Evolutionary conservation across 2,797 vertebrate genomes (phyloP).

Genomic region (Cirrhinus molitorella): DNA sequence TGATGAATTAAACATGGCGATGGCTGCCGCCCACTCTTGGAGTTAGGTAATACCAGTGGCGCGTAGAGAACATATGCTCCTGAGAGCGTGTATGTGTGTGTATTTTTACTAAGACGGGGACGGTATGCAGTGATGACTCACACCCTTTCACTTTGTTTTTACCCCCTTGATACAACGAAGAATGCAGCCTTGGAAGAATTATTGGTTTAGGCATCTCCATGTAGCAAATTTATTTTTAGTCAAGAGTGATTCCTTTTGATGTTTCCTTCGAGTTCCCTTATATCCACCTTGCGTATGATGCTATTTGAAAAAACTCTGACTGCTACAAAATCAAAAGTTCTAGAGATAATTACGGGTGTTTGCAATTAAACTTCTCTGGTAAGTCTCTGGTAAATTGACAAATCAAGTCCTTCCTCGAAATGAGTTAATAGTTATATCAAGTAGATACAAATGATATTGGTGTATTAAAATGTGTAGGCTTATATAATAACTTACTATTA

Average conservation of each 20-base stretch:
- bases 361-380: not conserved
- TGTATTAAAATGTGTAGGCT: too few species aligned
- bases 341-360: not conserved
- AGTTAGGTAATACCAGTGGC: conserved; percentile 76
- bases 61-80: conserved; percentile 66
- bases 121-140: conserved; percentile 76
- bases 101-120: conserved; percentile 77
- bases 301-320: not conserved
- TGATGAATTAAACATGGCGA: conserved; percentile 75
- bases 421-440: too few species aligned
- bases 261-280: not conserved
- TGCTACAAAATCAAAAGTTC: not conserved
- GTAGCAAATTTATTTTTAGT: conserved; percentile 58
- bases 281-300: conserved; percentile 2
- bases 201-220: conserved; percentile 62
- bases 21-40: conserved; percentile 72
- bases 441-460: too few species aligned
- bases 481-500: too few species aligned
- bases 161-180: conserved; percentile 65
- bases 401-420: too few species aligned
- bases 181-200: conserved; percentile 37
- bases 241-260: conserved; percentile 7
- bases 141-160: conserved; percentile 75
- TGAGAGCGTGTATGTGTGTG: conserved; percentile 55
- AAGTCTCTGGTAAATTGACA: too few species aligned